These are phyloP conservation scores for Sardinella longiceps DNA, from an alignment of 2,797 vertebrate species.

Conservation along the genomic window DNA sequence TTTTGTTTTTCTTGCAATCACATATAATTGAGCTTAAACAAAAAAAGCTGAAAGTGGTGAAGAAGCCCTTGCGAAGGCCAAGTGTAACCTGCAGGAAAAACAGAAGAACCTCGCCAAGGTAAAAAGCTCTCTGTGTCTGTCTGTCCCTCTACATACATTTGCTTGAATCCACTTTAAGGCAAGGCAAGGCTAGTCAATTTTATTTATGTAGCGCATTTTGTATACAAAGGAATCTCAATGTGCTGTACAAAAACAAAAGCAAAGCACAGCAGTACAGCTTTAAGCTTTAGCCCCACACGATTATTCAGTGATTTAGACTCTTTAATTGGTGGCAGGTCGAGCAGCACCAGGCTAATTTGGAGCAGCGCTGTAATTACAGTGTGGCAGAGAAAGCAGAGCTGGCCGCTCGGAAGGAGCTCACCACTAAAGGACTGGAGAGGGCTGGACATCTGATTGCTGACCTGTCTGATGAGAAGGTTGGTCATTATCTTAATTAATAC, in stretches of 20 bases:
- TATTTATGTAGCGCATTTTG: too few relatives aligned
- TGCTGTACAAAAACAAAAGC: too few relatives aligned
- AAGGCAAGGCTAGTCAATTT: too few relatives aligned
- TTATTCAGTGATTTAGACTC: neutral
- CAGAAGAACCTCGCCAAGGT: slow-evolving; percentile 60
- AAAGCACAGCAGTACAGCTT: too few relatives aligned
- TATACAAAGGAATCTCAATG: too few relatives aligned
- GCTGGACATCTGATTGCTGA: slow-evolving; percentile 47
- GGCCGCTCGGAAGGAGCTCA: slow-evolving; percentile 50
- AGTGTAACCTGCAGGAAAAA: slow-evolving; percentile 61
- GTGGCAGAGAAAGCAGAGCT: slow-evolving; percentile 53
- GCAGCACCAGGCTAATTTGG: slow-evolving; percentile 61
- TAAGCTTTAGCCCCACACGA: neutral
- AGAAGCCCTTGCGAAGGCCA: slow-evolving; percentile 60
- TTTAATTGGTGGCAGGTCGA: slow-evolving; percentile 62
- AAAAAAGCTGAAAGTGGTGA: slow-evolving; percentile 63
- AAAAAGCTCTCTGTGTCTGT: neutral
- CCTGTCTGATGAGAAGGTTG: slow-evolving; percentile 57
- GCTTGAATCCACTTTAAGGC: neutral
- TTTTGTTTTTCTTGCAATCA: slow-evolving; percentile 39
- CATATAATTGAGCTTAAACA: slow-evolving; percentile 69
- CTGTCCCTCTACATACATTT: neutral
- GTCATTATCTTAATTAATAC: neutral
- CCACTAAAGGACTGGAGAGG: slow-evolving; percentile 54
- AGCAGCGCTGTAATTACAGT: slow-evolving; percentile 50